Percentiles rank a stretch among this genome's conserved stretches.
Evolutionary conservation across 2,888 invertebrate species (phyloP).

Genomic region (Amphiduros pacificus): DNA sequence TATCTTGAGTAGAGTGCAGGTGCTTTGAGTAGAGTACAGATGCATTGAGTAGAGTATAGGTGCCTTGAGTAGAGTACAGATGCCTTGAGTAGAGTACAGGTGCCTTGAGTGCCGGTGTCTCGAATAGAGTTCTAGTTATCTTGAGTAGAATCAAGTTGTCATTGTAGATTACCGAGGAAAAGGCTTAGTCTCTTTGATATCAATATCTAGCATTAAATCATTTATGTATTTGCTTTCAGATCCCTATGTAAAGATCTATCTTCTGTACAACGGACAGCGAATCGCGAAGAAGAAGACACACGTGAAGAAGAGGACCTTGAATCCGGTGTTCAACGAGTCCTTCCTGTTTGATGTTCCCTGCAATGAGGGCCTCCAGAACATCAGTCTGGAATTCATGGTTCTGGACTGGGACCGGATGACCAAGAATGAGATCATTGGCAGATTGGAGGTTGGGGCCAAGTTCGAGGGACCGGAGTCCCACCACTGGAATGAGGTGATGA

Average conservation of each 20-base stretch:
- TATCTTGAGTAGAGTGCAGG: no score
- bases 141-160: no score
- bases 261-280: conserved; percentile 94
- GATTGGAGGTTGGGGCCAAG: conserved; percentile 83
- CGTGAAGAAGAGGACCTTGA: conserved; percentile 94
- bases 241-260: conserved; percentile 96
- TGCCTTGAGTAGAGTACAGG: no score
- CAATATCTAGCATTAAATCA: neutral
- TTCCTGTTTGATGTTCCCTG: conserved; percentile 95
- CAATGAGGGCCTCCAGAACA: conserved; percentile 73
- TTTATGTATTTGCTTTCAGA: conserved; percentile 64
- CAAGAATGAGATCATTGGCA: conserved; percentile 97
- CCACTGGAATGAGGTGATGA: conserved; percentile 98
- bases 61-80: no score
- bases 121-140: no score
- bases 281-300: conserved; percentile 99
- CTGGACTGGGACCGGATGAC: conserved; percentile 98
- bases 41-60: no score
- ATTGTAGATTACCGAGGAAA: neutral
- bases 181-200: neutral
- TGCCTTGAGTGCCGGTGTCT: no score
- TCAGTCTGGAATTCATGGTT: conserved; percentile 83
- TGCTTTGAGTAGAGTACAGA: no score
- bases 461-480: conserved; percentile 62
- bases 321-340: conserved; percentile 98